A percentile compares a stretch with the other conserved stretches of the same genome.
These are phyloP conservation scores for Polyommatus icarus DNA, from an alignment of 2,888 invertebrate species.

Conservation along the genomic window DNA sequence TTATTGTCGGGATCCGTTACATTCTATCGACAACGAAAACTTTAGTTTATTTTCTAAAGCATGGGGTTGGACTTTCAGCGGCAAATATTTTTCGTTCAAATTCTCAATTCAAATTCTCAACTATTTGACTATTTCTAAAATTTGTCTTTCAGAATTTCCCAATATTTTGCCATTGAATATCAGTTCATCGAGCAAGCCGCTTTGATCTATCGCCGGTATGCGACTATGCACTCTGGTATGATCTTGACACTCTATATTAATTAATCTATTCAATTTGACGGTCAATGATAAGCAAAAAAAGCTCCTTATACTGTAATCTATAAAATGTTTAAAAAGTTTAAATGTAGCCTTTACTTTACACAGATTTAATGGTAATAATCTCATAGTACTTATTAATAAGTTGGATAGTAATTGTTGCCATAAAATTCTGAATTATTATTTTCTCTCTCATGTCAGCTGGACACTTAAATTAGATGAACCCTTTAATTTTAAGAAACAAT, in stretches of 20 bases:
- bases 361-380: no score
- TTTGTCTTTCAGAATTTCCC: background rate
- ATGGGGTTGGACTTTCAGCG: background rate
- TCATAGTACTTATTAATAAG: no score
- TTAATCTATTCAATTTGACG: background rate
- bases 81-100: background rate
- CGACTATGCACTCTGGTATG: background rate
- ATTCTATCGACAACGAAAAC: background rate
- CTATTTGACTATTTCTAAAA: slow-evolving; percentile 17
- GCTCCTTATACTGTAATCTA: background rate
- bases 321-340: background rate
- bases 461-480: background rate
- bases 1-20: background rate
- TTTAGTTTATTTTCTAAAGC: background rate
- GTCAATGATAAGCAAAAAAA: background rate
- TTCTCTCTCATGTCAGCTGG: no score
- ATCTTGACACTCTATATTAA: background rate
- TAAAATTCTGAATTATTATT: no score
- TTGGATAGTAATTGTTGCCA: no score
- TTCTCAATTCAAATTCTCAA: background rate
- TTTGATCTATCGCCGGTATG: background rate
- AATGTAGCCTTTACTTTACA: background rate
- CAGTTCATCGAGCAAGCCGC: background rate
- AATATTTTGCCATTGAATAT: background rate
- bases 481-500: background rate